Evolutionary conservation across 1,140 invertebrate species (phyloP).

Genomic region (Drosophila parvula): DNA sequence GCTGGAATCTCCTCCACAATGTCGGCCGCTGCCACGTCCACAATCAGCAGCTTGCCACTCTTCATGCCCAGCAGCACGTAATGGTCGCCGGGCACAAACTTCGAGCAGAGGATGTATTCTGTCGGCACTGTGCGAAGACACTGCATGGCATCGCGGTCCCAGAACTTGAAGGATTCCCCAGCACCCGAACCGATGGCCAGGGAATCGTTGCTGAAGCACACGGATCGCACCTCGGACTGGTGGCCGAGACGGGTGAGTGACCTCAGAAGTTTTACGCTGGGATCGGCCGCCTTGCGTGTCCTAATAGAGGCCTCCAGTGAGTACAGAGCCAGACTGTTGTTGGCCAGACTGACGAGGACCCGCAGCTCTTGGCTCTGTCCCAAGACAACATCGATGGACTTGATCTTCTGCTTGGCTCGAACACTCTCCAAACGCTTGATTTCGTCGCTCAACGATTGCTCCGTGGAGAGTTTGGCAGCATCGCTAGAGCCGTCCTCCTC

Average conservation of each 20-base stretch:
- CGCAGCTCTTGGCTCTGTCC: constrained; percentile 89
- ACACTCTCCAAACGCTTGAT: constrained; percentile 89
- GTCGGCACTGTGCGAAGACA: constrained; percentile 92
- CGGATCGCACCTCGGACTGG: constrained; percentile 92
- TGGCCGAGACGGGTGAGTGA: constrained; percentile 90
- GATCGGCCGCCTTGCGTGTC: constrained; percentile 84
- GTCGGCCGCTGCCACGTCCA: constrained; percentile 93
- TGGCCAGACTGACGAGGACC: constrained; percentile 87
- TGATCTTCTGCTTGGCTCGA: constrained; percentile 88
- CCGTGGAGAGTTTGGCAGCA: constrained; percentile 64
- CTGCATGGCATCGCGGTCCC: constrained; percentile 94
- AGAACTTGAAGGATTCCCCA: constrained; percentile 94
- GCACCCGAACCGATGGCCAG: constrained; percentile 93
- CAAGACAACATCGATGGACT: constrained; percentile 88
- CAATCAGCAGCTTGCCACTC: constrained; percentile 93
- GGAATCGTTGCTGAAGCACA: constrained; percentile 96
- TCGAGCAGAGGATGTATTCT: constrained; percentile 89
- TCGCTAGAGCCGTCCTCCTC: constrained; percentile 30
- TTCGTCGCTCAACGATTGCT: constrained; percentile 88
- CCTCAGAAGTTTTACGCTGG: constrained; percentile 83
- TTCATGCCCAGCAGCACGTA: constrained; percentile 95
- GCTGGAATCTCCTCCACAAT: constrained; percentile 92
- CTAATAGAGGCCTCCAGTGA: constrained; percentile 85
- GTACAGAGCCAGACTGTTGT: constrained; percentile 89
- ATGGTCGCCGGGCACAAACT: constrained; percentile 96